These are phyloP conservation scores for Ibycter americanus DNA, from an alignment of 2,797 vertebrate genomes.

Conservation along the genomic window DNA sequence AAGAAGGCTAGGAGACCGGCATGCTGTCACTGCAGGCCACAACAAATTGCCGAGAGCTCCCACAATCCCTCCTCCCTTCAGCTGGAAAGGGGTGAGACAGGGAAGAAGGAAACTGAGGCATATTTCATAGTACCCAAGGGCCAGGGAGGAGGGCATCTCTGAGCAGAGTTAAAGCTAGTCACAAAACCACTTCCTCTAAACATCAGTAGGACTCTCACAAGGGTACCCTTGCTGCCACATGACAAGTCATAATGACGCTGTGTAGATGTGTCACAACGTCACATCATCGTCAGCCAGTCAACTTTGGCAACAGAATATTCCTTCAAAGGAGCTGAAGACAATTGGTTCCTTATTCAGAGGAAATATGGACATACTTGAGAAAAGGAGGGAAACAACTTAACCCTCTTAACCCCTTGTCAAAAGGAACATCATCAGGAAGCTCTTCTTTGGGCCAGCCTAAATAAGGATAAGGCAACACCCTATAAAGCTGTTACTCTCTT, in stretches of 20 bases:
- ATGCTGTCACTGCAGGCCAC: not conserved
- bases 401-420: not conserved
- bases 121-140: not conserved
- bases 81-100: not conserved
- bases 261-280: fast-evolving
- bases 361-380: fast-evolving
- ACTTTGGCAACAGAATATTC: not conserved
- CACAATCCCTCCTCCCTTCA: not conserved
- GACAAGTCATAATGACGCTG: fast-evolving
- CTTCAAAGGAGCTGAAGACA: not conserved
- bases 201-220: not conserved
- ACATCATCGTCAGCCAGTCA: fast-evolving
- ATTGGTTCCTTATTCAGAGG: not conserved
- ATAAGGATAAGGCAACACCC: not conserved
- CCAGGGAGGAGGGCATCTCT: not conserved
- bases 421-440: not conserved
- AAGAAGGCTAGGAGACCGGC: not conserved
- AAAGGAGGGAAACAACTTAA: not conserved
- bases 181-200: not conserved
- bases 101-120: not conserved
- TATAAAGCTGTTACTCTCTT: not conserved
- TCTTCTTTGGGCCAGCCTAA: not conserved
- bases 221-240: not conserved
- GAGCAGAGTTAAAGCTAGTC: not conserved
- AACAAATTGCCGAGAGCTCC: not conserved